These are phyloP conservation scores for Tetramorium simillimum DNA, from an alignment of 1,140 invertebrate species.

Conservation along the genomic window DNA sequence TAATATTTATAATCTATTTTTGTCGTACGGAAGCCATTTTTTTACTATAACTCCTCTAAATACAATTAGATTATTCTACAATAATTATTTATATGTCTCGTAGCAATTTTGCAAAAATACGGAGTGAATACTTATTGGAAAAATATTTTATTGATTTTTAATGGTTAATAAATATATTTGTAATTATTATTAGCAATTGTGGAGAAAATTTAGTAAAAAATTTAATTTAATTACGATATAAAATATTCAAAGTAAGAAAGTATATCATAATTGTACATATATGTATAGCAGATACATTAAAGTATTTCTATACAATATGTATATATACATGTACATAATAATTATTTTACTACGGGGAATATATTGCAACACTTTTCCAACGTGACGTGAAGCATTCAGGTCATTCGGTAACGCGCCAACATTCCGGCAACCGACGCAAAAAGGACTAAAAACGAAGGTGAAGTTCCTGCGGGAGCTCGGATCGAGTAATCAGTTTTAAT, in stretches of 20 bases:
- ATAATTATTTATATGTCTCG: not conserved
- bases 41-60: too few relatives aligned
- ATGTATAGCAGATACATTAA: not conserved
- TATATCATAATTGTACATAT: not conserved
- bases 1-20: not conserved
- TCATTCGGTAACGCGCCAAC: slow-evolving; percentile 34
- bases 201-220: not conserved
- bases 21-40: too few relatives aligned
- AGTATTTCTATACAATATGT: not conserved
- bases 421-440: slow-evolving; percentile 35
- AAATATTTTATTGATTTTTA: not conserved
- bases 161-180: not conserved
- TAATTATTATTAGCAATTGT: not conserved
- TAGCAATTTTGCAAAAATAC: not conserved
- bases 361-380: slow-evolving; percentile 10
- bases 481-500: slow-evolving; percentile 73
- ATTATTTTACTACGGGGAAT: slow-evolving; percentile 10
- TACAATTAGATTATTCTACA: too few relatives aligned
- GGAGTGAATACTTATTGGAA: not conserved
- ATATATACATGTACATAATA: not conserved
- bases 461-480: slow-evolving; percentile 57
- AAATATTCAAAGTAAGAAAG: not conserved
- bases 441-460: slow-evolving; percentile 60
- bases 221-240: not conserved
- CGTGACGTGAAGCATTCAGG: slow-evolving; percentile 8